phyloP scores from a whole-genome alignment of 2,888 invertebrate species.

The Epirrhoe tristata region DNA sequence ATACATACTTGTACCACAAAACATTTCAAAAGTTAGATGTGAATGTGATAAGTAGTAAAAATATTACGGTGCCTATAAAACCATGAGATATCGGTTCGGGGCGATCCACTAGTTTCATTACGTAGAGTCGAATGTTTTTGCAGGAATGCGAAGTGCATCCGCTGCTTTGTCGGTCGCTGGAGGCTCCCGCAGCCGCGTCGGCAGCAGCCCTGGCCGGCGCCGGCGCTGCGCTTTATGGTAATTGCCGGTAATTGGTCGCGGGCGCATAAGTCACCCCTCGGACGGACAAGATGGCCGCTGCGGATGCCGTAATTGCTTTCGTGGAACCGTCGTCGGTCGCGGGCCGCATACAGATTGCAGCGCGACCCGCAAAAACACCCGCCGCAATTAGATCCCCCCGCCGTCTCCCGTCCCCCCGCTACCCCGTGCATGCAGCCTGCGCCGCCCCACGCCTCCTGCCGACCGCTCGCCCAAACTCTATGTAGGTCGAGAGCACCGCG shows the following conservation, averaged over 20 bases:
- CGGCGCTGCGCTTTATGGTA: conserved; percentile 59
- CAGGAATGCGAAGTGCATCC: background rate
- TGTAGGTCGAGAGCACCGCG: conserved; percentile 1
- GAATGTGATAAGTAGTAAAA: no score
- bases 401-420: conserved; percentile 21
- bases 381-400: conserved; percentile 62
- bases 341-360: conserved; percentile 71
- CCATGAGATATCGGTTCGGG: background rate
- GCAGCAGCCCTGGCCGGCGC: background rate
- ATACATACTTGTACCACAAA: no score
- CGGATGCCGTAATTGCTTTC: conserved; percentile 81
- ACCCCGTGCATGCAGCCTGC: conserved; percentile 21
- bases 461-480: conserved; percentile 16
- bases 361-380: conserved; percentile 65
- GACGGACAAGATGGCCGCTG: conserved; percentile 74
- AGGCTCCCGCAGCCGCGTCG: background rate
- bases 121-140: conserved; percentile 4
- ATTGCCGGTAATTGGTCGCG: conserved; percentile 68
- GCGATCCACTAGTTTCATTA: background rate
- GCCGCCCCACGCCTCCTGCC: conserved; percentile 33
- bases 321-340: conserved; percentile 62
- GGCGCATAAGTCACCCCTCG: conserved; percentile 55
- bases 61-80: background rate
- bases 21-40: no score
- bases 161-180: background rate